A percentile compares a stretch with the other conserved stretches of the same genome.
Conservation (phyloP, 1,140 invertebrate species). For the Drosophila trapezifrons region DNA sequence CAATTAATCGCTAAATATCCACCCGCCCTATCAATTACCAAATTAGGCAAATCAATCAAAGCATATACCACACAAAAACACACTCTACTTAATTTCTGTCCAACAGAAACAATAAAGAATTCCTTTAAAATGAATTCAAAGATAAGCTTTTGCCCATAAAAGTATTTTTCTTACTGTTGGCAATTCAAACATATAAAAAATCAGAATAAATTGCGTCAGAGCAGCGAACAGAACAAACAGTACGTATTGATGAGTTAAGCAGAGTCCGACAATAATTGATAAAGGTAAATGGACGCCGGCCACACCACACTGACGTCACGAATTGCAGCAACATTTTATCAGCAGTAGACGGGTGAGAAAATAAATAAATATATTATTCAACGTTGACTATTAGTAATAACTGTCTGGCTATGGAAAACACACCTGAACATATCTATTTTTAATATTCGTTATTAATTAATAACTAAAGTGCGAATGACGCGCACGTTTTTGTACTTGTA, state of each 20-base stretch:
- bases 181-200: constrained; percentile 50
- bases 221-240: constrained; percentile 26
- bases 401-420: not conserved
- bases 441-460: constrained; percentile 13
- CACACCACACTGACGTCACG: constrained; percentile 58
- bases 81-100: constrained; percentile 9
- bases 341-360: constrained; percentile 27
- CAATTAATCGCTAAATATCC: not conserved
- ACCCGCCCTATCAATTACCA: not conserved
- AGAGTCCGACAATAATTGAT: constrained; percentile 58
- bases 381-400: constrained; percentile 13
- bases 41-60: constrained; percentile 3
- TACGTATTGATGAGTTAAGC: constrained; percentile 28
- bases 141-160: constrained; percentile 39
- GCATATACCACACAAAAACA: constrained; percentile 4
- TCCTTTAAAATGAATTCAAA: constrained; percentile 6
- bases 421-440: constrained; percentile 22
- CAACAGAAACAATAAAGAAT: constrained; percentile 15
- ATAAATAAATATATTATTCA: constrained; percentile 21
- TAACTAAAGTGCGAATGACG: constrained; percentile 19
- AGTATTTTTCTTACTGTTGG: constrained; percentile 54
- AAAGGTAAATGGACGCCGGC: constrained; percentile 36
- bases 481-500: constrained; percentile 65
- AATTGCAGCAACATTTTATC: constrained; percentile 37
- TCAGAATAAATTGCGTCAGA: constrained; percentile 39